Conservation (phyloP, 2,888 invertebrate species). For the Caenorhabditis sinica region DNA sequence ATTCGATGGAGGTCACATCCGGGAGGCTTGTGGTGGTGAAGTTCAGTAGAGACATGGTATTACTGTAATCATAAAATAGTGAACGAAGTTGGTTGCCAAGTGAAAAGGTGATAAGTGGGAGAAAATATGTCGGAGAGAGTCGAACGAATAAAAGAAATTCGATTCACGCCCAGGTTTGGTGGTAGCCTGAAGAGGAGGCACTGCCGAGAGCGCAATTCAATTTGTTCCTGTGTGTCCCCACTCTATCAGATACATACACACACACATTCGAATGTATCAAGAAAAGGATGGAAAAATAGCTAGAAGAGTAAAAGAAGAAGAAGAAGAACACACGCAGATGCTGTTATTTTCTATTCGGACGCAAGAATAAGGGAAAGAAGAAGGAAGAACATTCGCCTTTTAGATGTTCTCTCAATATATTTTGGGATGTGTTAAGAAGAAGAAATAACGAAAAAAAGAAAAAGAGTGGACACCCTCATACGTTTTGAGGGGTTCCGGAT, state of each 20-base stretch:
- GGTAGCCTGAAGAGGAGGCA: neutral
- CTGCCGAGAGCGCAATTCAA: constrained; percentile 41
- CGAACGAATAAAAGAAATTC: constrained; percentile 20
- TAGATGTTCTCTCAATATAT: constrained; percentile 44
- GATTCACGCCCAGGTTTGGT: constrained; percentile 45
- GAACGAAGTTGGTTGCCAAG: constrained; percentile 1
- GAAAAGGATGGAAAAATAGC: constrained; percentile 23
- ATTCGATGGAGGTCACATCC: neutral
- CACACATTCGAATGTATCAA: constrained; percentile 27
- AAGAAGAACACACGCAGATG: constrained; percentile 22
- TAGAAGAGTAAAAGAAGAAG: neutral
- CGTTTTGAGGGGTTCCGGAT: neutral
- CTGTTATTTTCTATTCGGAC: constrained; percentile 18
- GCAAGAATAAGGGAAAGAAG: neutral
- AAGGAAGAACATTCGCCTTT: constrained; percentile 21
- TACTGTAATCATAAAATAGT: neutral
- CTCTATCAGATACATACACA: constrained; percentile 1
- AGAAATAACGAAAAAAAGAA: neutral
- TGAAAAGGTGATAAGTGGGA: neutral
- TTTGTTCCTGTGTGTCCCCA: constrained; percentile 17
- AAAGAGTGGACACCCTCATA: neutral
- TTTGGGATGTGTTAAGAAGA: neutral
- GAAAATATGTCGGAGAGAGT: neutral
- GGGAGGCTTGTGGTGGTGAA: constrained; percentile 3
- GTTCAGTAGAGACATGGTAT: constrained; percentile 28